phyloP scores from a whole-genome alignment of 2,888 invertebrate species.

The Pseudoips prasinana region DNA sequence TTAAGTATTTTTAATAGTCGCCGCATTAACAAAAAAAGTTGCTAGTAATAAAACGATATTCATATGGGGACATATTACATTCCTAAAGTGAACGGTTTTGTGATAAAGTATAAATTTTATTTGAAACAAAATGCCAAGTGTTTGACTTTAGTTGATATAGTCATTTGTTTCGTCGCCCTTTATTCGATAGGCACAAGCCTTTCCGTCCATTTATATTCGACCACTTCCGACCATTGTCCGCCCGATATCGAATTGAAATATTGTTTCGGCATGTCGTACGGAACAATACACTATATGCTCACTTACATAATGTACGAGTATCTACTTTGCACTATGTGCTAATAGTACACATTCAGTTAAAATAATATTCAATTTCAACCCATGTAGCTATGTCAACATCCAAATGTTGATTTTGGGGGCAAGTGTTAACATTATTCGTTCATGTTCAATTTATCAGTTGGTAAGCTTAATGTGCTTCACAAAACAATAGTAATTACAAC shows the following conservation, averaged over 20 bases:
- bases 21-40: no score
- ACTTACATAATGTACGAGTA: no score
- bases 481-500: constrained; percentile 47
- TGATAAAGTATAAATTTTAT: constrained; percentile 21
- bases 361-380: constrained; percentile 46
- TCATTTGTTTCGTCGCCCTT: constrained; percentile 56
- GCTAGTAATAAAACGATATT: no score
- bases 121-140: constrained; percentile 17
- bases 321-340: constrained; percentile 30
- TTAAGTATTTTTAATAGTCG: no score
- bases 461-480: constrained; percentile 41
- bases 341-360: constrained; percentile 29
- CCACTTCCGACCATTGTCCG: constrained; percentile 75
- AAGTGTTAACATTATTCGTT: constrained; percentile 54
- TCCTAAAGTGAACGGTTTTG: no score
- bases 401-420: constrained; percentile 49
- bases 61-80: no score
- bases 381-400: constrained; percentile 43
- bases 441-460: constrained; percentile 46
- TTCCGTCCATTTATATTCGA: constrained; percentile 78
- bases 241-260: constrained; percentile 78
- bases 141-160: constrained; percentile 36
- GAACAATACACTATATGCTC: constrained; percentile 49
- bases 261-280: constrained; percentile 67
- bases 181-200: constrained; percentile 69